These are phyloP conservation scores for Drosophila subsilvestris DNA, from an alignment of 2,888 invertebrate genomes.

Conservation along the genomic window DNA sequence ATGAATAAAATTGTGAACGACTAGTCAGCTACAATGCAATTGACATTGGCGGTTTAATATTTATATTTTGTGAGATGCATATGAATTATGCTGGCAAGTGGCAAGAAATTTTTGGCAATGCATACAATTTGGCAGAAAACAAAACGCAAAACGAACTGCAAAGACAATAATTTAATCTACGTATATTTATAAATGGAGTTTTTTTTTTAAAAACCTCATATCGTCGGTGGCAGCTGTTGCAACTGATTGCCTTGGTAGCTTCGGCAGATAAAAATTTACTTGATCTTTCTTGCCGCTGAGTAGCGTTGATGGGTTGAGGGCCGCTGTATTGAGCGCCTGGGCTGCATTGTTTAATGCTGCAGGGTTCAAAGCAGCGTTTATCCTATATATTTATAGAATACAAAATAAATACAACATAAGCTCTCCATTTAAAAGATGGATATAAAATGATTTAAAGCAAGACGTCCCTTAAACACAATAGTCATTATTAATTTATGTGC, in stretches of 20 bases:
- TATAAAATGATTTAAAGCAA: constrained; percentile 15
- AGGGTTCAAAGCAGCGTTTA: constrained; percentile 79
- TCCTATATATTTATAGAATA: constrained; percentile 65
- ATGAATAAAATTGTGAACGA: constrained; percentile 2
- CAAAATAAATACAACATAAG: constrained; percentile 36
- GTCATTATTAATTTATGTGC: constrained; percentile 3
- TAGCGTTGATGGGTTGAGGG: constrained; percentile 77
- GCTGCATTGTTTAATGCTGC: constrained; percentile 79
- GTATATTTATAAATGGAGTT: constrained; percentile 25
- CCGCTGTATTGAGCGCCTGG: constrained; percentile 77
- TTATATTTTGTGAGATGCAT: constrained; percentile 38
- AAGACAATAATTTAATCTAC: constrained; percentile 41
- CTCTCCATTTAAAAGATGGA: constrained; percentile 25
- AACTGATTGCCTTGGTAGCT: constrained; percentile 74
- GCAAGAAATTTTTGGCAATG: constrained; percentile 40
- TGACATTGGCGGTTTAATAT: constrained; percentile 22
- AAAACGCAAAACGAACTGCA: constrained; percentile 60
- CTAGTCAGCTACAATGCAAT: constrained; percentile 12
- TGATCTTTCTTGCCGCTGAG: constrained; percentile 81
- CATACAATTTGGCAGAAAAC: constrained; percentile 48
- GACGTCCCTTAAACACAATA: background rate
- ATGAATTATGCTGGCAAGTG: constrained; percentile 25
- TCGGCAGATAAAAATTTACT: constrained; percentile 81
- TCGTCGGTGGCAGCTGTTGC: constrained; percentile 62
- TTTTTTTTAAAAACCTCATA: constrained; percentile 78